These are phyloP conservation scores for Aspidiotus rigidus DNA, from an alignment of 2,888 invertebrate genomes.

Conservation along the genomic window DNA sequence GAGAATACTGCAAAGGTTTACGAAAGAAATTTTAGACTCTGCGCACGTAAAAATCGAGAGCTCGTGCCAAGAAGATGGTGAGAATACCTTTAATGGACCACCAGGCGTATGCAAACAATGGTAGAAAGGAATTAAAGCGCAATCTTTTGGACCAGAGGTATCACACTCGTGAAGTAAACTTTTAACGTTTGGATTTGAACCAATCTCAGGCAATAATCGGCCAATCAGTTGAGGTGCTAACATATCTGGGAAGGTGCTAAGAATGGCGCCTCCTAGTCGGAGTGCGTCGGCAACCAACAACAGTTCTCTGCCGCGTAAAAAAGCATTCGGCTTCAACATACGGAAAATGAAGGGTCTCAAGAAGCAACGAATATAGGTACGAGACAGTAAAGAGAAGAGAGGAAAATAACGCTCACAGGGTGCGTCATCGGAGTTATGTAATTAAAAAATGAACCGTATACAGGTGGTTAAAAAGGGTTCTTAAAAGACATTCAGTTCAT, in stretches of 20 bases:
- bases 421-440: too few species aligned
- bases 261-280: slow-evolving; percentile 85
- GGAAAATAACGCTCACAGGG: too few species aligned
- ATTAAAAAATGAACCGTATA: too few species aligned
- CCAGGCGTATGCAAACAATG: slow-evolving; percentile 98
- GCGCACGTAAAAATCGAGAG: too few species aligned
- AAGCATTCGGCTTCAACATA: too few species aligned
- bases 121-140: slow-evolving; percentile 82
- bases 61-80: not conserved
- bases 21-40: not conserved
- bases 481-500: too few species aligned
- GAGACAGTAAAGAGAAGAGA: too few species aligned
- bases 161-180: slow-evolving; percentile 86
- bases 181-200: slow-evolving; percentile 68
- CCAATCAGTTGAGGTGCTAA: slow-evolving; percentile 89
- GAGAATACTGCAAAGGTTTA: slow-evolving; percentile 61
- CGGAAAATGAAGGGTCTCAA: too few species aligned
- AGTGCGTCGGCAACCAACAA: slow-evolving; percentile 89
- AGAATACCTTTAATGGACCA: slow-evolving; percentile 83
- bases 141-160: slow-evolving; percentile 74
- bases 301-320: slow-evolving; percentile 55
- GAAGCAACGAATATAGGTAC: too few species aligned
- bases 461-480: too few species aligned
- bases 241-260: slow-evolving; percentile 89
- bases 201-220: slow-evolving; percentile 82